phyloP scores from a whole-genome alignment of 1,140 invertebrate species.

The Brachionus rotundiformis region DNA sequence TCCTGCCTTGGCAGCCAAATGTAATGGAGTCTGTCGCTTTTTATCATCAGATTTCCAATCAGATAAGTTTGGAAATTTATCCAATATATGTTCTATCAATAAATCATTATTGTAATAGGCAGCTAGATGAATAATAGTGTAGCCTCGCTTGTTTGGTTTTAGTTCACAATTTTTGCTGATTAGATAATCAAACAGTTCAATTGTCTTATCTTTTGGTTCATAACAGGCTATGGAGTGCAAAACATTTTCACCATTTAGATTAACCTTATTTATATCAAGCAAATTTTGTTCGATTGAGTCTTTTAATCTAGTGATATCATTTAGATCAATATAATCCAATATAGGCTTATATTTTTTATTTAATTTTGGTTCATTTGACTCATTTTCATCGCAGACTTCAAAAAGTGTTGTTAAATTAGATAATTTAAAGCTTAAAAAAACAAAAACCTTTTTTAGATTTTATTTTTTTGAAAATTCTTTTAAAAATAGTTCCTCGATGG shows the following conservation, averaged over 20 bases:
- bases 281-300: neutral
- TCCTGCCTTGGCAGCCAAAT: neutral
- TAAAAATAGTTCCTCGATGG: too few species aligned
- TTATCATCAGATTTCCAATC: neutral
- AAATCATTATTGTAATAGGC: neutral
- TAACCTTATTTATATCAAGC: neutral
- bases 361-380: too few species aligned
- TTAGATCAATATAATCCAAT: neutral
- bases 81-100: neutral
- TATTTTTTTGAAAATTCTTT: too few species aligned
- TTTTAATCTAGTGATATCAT: neutral
- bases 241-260: neutral
- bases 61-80: neutral
- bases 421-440: too few species aligned
- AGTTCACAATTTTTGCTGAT: neutral
- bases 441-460: too few species aligned
- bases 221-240: neutral
- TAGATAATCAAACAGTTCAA: neutral
- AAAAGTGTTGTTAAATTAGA: too few species aligned
- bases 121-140: neutral
- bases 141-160: neutral
- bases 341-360: too few species aligned
- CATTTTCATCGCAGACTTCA: too few species aligned
- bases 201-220: neutral
- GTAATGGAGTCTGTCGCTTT: neutral